Evolutionary conservation across 2,797 vertebrate genomes (phyloP).

Genomic region (Jordanella pulchra): DNA sequence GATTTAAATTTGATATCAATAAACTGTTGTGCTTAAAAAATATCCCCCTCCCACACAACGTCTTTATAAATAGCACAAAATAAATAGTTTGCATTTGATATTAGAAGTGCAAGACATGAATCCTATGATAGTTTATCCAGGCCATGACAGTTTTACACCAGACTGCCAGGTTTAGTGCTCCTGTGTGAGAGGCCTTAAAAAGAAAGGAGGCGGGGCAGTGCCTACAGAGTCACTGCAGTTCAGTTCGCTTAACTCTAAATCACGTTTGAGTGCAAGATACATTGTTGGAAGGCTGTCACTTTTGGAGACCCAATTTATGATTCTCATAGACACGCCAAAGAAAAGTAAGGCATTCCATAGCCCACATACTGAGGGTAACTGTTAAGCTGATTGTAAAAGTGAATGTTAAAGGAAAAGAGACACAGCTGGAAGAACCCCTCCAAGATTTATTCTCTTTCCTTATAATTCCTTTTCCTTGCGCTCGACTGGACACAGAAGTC

Average conservation of each 20-base stretch:
- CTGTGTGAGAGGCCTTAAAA: constrained; percentile 64
- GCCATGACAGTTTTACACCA: constrained; percentile 45
- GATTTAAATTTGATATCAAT: constrained; percentile 41
- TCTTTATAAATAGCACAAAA: constrained; percentile 26
- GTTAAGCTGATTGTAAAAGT: constrained; percentile 29
- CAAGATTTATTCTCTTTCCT: constrained; percentile 38
- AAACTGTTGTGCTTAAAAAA: constrained; percentile 12
- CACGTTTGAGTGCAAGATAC: constrained; percentile 37
- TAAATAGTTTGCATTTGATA: constrained; percentile 27
- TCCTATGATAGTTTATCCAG: constrained; percentile 8
- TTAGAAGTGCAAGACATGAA: constrained; percentile 21
- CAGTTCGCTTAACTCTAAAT: constrained; percentile 55
- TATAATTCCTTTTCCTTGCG: constrained; percentile 31
- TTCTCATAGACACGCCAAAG: constrained; percentile 48
- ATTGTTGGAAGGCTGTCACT: constrained; percentile 51
- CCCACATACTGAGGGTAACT: constrained; percentile 24
- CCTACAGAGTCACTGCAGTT: constrained; percentile 47
- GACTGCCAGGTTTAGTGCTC: constrained; percentile 71
- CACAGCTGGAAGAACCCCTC: constrained; percentile 10
- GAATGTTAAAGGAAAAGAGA: constrained; percentile 37
- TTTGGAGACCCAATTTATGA: constrained; percentile 48
- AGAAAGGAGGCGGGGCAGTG: constrained; percentile 45
- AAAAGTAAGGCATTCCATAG: constrained; percentile 34
- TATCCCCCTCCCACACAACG: constrained; percentile 5
- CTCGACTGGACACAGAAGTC: constrained; percentile 40